A percentile compares a stretch with the other conserved stretches of the same genome.
Conservation (phyloP, 2,113 vertebrate genomes). For the Sialia sialis region DNA sequence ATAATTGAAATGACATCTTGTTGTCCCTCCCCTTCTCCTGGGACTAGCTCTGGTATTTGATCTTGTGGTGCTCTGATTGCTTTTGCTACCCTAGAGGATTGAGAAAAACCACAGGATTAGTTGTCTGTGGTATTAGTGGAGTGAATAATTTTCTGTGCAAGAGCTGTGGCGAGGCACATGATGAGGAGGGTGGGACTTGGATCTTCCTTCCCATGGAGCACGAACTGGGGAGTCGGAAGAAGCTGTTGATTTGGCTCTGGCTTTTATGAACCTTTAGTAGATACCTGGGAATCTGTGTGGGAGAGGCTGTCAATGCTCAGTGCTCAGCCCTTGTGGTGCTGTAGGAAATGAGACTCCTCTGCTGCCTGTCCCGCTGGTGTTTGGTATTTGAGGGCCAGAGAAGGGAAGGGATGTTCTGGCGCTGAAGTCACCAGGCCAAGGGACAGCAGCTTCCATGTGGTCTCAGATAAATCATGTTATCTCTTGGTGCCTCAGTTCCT, state of each 20-base stretch:
- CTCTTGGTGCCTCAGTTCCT: neutral
- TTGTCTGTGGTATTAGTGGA: neutral
- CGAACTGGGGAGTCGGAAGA: neutral
- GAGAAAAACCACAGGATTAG: neutral
- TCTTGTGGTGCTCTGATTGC: neutral
- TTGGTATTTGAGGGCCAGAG: neutral
- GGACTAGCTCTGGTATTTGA: neutral
- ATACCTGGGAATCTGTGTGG: neutral
- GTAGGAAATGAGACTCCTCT: neutral
- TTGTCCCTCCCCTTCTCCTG: neutral
- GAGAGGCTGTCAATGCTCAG: neutral
- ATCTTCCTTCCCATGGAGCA: neutral
- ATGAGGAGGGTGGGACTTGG: neutral
- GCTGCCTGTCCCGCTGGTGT: rapidly evolving
- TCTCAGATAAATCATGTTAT: neutral
- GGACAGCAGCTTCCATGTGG: neutral
- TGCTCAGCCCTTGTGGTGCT: neutral
- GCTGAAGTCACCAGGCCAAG: neutral
- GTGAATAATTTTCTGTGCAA: neutral
- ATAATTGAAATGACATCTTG: neutral
- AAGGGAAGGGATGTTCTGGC: neutral
- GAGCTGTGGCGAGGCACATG: neutral
- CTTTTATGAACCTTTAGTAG: neutral
- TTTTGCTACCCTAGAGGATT: neutral
- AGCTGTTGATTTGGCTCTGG: neutral